A percentile compares a stretch with the other conserved stretches of the same genome.
Evolutionary conservation across 2,888 invertebrate genomes (phyloP).

Genomic region (Agonum fuliginosum): DNA sequence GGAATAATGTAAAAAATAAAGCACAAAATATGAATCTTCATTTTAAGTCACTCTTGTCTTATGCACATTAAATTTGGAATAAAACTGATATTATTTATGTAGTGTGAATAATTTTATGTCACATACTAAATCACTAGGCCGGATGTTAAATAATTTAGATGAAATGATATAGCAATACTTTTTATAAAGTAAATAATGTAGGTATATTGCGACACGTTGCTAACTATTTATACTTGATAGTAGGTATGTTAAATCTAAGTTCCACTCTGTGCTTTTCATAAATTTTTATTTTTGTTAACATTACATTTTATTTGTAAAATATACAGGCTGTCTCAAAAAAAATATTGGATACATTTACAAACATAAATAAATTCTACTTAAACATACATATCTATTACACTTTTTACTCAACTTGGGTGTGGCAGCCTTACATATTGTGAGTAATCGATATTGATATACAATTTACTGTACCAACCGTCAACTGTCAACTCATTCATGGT

Average conservation of each 20-base stretch:
- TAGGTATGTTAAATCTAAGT: background rate
- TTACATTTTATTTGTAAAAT: background rate
- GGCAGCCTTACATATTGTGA: no score
- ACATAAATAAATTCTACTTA: no score
- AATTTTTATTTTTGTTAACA: background rate
- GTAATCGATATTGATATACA: no score
- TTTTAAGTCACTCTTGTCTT: background rate
- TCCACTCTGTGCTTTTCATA: no score
- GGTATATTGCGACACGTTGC: background rate
- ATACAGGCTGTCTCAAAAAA: no score
- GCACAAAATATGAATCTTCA: background rate
- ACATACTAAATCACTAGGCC: background rate
- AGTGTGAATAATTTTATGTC: background rate
- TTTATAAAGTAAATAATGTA: slow-evolving; percentile 3
- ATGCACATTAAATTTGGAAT: background rate
- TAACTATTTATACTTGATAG: background rate
- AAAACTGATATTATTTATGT: background rate
- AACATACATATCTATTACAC: no score
- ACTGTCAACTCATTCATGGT: no score
- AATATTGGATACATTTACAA: no score
- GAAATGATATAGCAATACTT: background rate
- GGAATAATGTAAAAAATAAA: background rate
- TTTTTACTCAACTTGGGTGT: no score
- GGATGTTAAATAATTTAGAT: slow-evolving; percentile 9
- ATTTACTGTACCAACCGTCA: no score